Percentiles rank a stretch among this genome's conserved stretches.
Conservation (phyloP, 37 sponge, comb jelly and placozoan genomes). For the Aphrocallistes beatrix region DNA sequence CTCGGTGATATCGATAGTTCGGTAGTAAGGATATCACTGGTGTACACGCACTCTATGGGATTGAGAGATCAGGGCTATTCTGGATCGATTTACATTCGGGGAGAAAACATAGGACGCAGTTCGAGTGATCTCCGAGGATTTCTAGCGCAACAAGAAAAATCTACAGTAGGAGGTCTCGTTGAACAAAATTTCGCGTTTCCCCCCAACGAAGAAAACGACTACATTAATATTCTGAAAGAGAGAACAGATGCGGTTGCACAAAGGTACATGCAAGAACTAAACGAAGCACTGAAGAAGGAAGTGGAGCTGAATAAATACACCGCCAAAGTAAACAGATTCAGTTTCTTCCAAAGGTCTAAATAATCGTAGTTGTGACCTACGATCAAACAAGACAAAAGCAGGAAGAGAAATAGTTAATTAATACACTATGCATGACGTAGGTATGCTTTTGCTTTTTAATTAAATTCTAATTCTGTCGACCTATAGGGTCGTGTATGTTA, state of each 20-base stretch:
- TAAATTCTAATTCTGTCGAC: too few relatives aligned
- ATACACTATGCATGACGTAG: too few relatives aligned
- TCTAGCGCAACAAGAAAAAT: not conserved
- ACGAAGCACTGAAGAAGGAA: not conserved
- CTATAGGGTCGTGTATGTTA: too few relatives aligned
- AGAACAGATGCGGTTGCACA: not conserved
- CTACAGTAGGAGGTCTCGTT: not conserved
- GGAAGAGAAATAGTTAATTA: too few relatives aligned
- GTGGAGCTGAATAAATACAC: not conserved
- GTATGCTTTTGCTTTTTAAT: too few relatives aligned
- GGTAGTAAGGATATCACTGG: not conserved
- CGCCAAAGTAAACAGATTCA: not conserved
- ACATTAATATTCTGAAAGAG: not conserved
- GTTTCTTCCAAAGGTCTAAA: too few relatives aligned
- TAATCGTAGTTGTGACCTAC: too few relatives aligned
- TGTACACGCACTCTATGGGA: not conserved
- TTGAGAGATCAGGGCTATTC: not conserved
- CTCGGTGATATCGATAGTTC: not conserved
- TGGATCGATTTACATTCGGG: not conserved
- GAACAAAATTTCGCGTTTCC: not conserved
- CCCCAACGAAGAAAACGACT: not conserved
- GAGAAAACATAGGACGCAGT: constrained; percentile 13
- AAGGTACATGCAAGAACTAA: not conserved
- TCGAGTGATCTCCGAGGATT: not conserved
- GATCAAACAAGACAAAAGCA: too few relatives aligned